phyloP scores from a whole-genome alignment of 2,113 vertebrate species.

The Peromyscus polionotus region DNA sequence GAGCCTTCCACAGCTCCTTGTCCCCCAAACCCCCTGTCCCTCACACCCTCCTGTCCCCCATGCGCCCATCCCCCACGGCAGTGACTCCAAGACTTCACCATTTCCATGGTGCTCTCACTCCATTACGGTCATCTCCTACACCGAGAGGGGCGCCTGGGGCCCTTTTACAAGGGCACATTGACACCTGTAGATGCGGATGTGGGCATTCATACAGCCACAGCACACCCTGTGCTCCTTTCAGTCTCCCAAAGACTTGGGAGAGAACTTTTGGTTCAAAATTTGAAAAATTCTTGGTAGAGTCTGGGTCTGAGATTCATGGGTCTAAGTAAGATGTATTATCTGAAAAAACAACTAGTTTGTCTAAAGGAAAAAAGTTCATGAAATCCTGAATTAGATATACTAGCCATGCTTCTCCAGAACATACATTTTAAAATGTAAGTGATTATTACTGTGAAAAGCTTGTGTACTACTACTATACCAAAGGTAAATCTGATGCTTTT shows the following conservation, averaged over 20 bases:
- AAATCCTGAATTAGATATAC: neutral
- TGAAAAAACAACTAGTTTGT: neutral
- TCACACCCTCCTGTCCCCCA: neutral
- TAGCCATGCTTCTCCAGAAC: neutral
- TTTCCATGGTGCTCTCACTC: neutral
- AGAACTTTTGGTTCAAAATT: conserved; percentile 9
- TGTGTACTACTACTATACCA: neutral
- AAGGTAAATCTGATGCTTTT: neutral
- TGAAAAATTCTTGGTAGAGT: neutral
- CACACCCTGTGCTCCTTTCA: neutral
- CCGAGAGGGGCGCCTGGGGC: neutral
- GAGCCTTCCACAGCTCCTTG: neutral
- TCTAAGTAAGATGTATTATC: neutral
- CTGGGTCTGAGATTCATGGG: neutral
- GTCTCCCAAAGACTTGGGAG: neutral
- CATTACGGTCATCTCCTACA: neutral
- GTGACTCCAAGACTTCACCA: neutral
- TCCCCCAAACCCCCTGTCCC: neutral
- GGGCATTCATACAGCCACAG: neutral
- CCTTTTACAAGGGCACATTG: neutral
- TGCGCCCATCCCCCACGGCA: neutral
- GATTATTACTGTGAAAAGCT: neutral
- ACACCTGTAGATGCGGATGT: neutral
- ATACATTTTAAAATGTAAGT: neutral
- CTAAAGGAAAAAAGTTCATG: neutral